phyloP scores from a whole-genome alignment of 2,888 invertebrate species.

The Tromatobia lineatoria region DNA sequence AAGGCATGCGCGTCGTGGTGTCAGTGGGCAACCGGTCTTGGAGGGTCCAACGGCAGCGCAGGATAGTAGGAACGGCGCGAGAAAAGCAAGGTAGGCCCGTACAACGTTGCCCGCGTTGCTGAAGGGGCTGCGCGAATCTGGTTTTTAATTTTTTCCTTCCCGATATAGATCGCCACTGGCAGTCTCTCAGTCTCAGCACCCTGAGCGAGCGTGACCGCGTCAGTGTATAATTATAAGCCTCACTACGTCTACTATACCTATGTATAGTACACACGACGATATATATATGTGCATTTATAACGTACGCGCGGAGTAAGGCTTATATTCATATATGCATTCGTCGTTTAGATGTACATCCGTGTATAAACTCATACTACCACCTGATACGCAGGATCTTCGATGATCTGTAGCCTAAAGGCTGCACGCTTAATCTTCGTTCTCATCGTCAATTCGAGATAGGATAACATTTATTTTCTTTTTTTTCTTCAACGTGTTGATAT shows the following conservation, averaged over 20 bases:
- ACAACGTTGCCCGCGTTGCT: slow-evolving; percentile 59
- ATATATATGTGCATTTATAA: slow-evolving; percentile 44
- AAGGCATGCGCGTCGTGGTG: slow-evolving; percentile 38
- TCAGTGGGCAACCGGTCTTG: slow-evolving; percentile 78
- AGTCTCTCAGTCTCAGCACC: slow-evolving; percentile 65
- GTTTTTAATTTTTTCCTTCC: slow-evolving; percentile 81
- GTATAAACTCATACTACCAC: slow-evolving; percentile 22
- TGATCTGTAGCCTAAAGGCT: slow-evolving; percentile 28
- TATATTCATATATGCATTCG: slow-evolving; percentile 51
- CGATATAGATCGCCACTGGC: slow-evolving; percentile 78
- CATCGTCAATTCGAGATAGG: slow-evolving; percentile 44
- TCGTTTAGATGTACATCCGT: slow-evolving; percentile 33
- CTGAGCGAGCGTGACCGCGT: slow-evolving; percentile 56
- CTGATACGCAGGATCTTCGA: slow-evolving; percentile 48
- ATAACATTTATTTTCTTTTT: slow-evolving; percentile 12
- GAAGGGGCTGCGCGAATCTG: slow-evolving; percentile 75
- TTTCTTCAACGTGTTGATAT: neutral
- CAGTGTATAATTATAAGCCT: slow-evolving; percentile 73
- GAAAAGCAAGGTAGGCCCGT: slow-evolving; percentile 53
- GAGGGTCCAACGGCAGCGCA: slow-evolving; percentile 63
- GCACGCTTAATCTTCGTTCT: slow-evolving; percentile 38
- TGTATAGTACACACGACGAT: neutral
- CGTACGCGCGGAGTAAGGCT: slow-evolving; percentile 22
- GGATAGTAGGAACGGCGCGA: slow-evolving; percentile 50
- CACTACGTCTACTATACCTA: slow-evolving; percentile 22